Base-by-base conservation (phyloP, 2,113 vertebrate genomes). In the Shinisaurus crocodilurus region DNA sequence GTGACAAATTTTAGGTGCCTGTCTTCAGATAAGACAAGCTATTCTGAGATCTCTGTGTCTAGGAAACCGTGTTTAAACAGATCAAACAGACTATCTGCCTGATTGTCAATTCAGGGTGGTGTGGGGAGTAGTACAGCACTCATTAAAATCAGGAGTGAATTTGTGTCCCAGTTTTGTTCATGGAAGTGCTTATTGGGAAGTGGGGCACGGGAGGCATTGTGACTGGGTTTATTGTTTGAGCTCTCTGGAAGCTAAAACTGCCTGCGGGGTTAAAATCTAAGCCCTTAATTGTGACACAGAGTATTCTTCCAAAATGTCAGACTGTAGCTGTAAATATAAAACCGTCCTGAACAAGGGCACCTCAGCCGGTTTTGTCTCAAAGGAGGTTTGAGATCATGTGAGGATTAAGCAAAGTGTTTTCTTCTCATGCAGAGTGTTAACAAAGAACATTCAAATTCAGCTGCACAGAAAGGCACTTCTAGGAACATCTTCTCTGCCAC, bases 271-370 rank as follows among this genome's bases (percentile, higher is more conserved):
- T 89, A 40, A 82, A 70, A 70, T 45, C 18, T n/a, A 86, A 86
- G 10, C 70, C 54, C 67, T 32, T 13, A 18, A 75, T 90, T 94
- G 45, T 43, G 15, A 45, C 40, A 63, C 32, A 7, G 32, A 25
- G 50, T 45, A 63, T 90, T 82, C 40, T 81, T 86, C 85, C 7
- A 43, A 60, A 85, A 90, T 32, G 43, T 88, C 82, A 77, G 54
- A 72, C 77, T 84, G 20, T 5, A 65, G 13, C 82, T 87, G 60
- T 92, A 94, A 92, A 88, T 63, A 63, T 77, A 89, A 86, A 82
- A 65, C 67, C 72, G 43, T 86, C n/a, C 43, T 18, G 45, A 90
- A 32, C 15, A 40, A 79, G 10, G 48, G 5, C 72, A 54, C 18
- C 48, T 87, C 70, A 57, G 48, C 48, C 7, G 0, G 84, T 1